Evolutionary conservation across 2,113 vertebrate genomes (phyloP).

Genomic region (Glaucidium brasilianum): DNA sequence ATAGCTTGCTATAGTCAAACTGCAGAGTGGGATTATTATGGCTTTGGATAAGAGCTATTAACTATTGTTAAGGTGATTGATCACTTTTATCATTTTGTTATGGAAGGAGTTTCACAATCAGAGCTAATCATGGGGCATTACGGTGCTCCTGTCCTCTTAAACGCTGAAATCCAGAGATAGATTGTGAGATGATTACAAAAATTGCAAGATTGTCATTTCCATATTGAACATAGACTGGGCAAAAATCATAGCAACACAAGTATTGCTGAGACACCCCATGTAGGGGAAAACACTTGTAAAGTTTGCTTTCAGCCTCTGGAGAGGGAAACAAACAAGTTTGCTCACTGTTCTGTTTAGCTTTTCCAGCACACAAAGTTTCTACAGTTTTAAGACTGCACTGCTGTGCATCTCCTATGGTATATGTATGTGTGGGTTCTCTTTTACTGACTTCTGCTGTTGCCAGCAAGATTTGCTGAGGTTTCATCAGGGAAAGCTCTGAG

Average conservation of each 20-base stretch:
- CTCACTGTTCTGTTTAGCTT: conserved; percentile 2
- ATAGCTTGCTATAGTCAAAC: conserved; percentile 48
- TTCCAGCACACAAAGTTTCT: conserved; percentile 36
- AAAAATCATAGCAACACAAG: conserved; percentile 26
- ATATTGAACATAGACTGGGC: conserved; percentile 47
- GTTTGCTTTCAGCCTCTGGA: conserved; percentile 11
- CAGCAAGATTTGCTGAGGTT: not conserved
- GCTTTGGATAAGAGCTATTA: conserved; percentile 60
- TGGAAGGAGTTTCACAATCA: conserved; percentile 67
- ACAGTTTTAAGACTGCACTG: not conserved
- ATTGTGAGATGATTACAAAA: conserved; percentile 69
- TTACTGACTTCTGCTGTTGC: not conserved
- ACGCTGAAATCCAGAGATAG: conserved; percentile 52
- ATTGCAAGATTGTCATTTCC: conserved; percentile 66
- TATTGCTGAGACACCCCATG: conserved; percentile 19
- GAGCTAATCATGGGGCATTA: conserved; percentile 63
- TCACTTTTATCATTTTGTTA: conserved; percentile 63
- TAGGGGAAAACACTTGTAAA: conserved; percentile 33
- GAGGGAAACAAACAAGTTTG: conserved; percentile 57
- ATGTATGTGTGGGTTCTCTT: not conserved
- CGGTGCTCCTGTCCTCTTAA: conserved; percentile 45
- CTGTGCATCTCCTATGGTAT: not conserved
- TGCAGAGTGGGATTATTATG: conserved; percentile 25
- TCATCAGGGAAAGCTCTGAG: not conserved
- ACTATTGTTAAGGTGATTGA: conserved; percentile 71